Evolutionary conservation across 2,113 vertebrate genomes (phyloP), one percentile per base, ranked within the genome.

Genomic region (Theropithecus gelada): DNA sequence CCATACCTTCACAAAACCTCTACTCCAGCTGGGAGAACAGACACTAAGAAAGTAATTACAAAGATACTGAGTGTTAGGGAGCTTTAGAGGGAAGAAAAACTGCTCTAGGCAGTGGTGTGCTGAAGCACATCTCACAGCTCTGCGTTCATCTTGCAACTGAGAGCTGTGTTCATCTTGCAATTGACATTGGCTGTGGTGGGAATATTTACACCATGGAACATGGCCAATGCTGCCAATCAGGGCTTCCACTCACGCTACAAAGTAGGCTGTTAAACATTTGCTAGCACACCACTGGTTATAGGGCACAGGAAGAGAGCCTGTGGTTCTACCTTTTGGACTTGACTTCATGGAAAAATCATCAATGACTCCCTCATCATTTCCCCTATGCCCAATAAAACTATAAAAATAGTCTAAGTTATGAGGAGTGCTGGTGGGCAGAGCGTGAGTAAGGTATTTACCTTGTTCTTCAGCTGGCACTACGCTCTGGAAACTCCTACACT

Each of bases 401-500:
- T 43, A 61, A 48, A 55, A 68, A 32, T n/a, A 11, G 8, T 78
- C 59, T 27, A 40, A 7, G 57, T 22, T 27, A 11, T 4, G 50
- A 57, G 75, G 13, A 12, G 3, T 25, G 45, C 35, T 64, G 25
- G 59, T 48, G 52, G 66, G 22, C 45, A 73, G 87, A n/a, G 66
- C 27, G 7, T 11, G 35, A 81, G 8, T 45, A 35, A 83, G 43
- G 10, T 57, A 43, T 81, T 98, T 98, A 99, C 99, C 99, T 99
- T 98, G 98, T 98, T 99, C 99, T 84, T 99, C 98, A 70, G 99
- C 96, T 84, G 99, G 99, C 50, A 99, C 98, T 52, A 99, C 98
- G 57, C 99, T 99, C 90, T 99, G 98, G 97, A 99, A 99, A 96
- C 99, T 99, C 97, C 99, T 98, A 94, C 99, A 99, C 50, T 98